Evolutionary conservation across 2,797 vertebrate species (phyloP), one percentile per base, ranked within the genome.

Genomic region (Coregonus suidteri): DNA sequence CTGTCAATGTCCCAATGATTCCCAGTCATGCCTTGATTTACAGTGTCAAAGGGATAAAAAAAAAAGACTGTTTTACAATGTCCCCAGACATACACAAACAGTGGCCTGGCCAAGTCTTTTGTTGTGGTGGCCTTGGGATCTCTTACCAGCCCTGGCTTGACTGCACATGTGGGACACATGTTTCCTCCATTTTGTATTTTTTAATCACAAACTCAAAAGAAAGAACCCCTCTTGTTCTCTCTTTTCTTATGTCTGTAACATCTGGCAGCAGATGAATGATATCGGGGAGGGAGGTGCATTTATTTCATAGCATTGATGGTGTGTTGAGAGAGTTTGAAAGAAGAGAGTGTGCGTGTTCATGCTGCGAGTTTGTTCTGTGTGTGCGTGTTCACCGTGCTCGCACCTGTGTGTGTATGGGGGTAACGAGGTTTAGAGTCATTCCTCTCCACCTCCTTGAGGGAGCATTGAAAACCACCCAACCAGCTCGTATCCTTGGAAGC

Each of bases 391-490:
- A 25, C 41, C 41, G 0, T 47, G 41, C 41, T 11, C 11, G 9
- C 11, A n/a, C 5, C 15, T 9, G 9, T 11, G 30, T 30, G 64
- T 30, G 70, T 37, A 35, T 69, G 37, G 56, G 31, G 67, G 41
- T 53, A 68, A 54, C 51, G 34, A 30, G 30, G 30, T 30, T 72
- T 31, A 70, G 30, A 85, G 82, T 85, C 79, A 85, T 89, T 88
- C 83, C 84, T 75, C 82, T 73, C 77, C 72, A 76, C 76, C 80
- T 78, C 86, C 81, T 86, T 89, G 79, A 78, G 88, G 84, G 81
- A 81, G 91, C 93, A 97, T 97, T 98, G 95, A 97, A 93, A 94
- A 94, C 93, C 96, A 96, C 90, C 95, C 96, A 98, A 96, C 95
- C 97, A 97, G 94, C 95, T 70, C 93, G 76, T 95, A 94, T 94